phyloP scores from a whole-genome alignment of 2,797 vertebrate genomes.

The Poliocrania exsul region DNA sequence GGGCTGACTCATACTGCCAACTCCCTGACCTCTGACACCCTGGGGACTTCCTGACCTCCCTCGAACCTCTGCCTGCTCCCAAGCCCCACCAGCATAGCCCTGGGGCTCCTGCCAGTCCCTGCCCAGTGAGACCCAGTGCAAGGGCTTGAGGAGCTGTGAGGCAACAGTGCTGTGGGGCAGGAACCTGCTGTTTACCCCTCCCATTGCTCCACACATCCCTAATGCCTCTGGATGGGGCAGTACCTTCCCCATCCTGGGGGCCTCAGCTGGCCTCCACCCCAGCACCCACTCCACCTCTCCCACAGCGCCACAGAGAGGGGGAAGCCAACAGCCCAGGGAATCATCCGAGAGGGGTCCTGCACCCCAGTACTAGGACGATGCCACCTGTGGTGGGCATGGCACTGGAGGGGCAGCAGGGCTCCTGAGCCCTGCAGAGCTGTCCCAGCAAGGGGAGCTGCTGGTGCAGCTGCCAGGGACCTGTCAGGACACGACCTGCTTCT shows the following conservation, averaged over 20 bases:
- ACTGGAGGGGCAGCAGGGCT: rapidly evolving
- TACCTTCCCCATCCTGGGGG: rapidly evolving
- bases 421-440: not conserved
- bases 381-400: rapidly evolving
- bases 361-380: rapidly evolving
- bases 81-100: not conserved
- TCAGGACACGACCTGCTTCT: slow-evolving; percentile 68
- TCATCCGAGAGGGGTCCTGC: rapidly evolving
- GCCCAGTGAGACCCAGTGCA: rapidly evolving
- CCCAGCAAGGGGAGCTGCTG: not conserved
- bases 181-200: not conserved
- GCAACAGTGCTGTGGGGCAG: not conserved
- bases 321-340: not conserved
- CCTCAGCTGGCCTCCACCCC: not conserved
- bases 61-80: not conserved
- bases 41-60: not conserved
- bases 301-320: not conserved
- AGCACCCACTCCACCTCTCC: not conserved
- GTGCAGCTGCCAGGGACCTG: slow-evolving; percentile 56
- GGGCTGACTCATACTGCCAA: slow-evolving; percentile 30
- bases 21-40: not conserved
- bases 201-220: rapidly evolving
- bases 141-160: rapidly evolving
- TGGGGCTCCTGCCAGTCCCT: not conserved
- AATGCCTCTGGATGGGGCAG: not conserved